Evolutionary conservation across 2,888 invertebrate genomes (phyloP), one percentile per base, ranked within the genome.

Genomic region (Drosophila acutilabella): DNA sequence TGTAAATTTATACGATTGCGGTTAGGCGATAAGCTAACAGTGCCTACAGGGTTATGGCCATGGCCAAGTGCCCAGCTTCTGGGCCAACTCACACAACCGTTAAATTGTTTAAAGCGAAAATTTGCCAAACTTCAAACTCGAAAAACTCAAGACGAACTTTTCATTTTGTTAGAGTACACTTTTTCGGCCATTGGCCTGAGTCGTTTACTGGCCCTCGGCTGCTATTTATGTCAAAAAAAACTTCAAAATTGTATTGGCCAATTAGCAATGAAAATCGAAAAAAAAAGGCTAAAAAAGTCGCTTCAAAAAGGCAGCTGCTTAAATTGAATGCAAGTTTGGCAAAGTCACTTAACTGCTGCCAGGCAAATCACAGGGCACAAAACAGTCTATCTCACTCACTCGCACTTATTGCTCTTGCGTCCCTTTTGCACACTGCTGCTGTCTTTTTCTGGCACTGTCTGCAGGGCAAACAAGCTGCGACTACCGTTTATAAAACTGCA

Each of bases 401-500:
- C 8, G 26, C 8, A 1, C 18, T 44, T 50, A n/a, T 13, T 33
- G 30, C 36, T 62, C 45, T 58, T n/a, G 8, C 8, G 8, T 48
- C 6, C 53, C 33, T 40, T 40, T 51, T 8, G 30, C 30, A 30
- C 40, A 11, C 6, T 11, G 10, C 3, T 11, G 7, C 3, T 5
- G 38, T 52, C 18, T 14, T 1, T 10, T n/a, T 23, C 16, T 57
- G 13, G n/a, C 50, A 44, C 16, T 14, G 51, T 53, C 60, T 53
- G 44, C 54, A 48, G 79, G 75, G 69, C 75, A 80, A 80, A 76
- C 59, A 65, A 67, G 81, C 75, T 62, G 76, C 74, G 80, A 80
- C 82, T 82, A 82, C 89, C 82, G 82, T 82, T 82, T 82, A 82
- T 82, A 88, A 83, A 88, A 71, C 40, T 70, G 71, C 82, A 82